phyloP scores from a whole-genome alignment of 2,797 vertebrate species.

The Philypnodon macrostomus region DNA sequence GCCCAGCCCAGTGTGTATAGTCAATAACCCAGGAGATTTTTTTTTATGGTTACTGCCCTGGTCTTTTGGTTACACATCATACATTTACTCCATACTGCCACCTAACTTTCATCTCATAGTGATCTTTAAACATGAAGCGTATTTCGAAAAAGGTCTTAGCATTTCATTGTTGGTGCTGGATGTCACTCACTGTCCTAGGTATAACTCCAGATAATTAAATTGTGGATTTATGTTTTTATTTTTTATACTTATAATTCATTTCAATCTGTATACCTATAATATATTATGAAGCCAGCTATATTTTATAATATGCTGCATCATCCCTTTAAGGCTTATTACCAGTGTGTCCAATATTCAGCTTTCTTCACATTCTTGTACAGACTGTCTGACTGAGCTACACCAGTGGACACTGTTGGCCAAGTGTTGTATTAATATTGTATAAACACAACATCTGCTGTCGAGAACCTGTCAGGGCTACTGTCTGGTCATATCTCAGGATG shows the following conservation, averaged over 20 bases:
- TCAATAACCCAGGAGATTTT: too few relatives aligned
- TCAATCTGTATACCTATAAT: too few relatives aligned
- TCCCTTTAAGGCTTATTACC: constrained; percentile 27
- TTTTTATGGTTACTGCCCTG: too few relatives aligned
- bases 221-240: constrained; percentile 4
- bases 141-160: constrained; percentile 1
- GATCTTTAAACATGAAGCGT: background rate
- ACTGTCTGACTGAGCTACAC: constrained; percentile 10
- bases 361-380: constrained; percentile 8
- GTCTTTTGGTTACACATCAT: background rate
- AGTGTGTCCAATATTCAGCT: constrained; percentile 27
- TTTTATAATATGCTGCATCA: constrained; percentile 34
- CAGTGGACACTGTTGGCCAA: constrained; percentile 28
- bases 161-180: constrained; percentile 1
- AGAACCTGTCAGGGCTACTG: constrained; percentile 13
- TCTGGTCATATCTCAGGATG: constrained; percentile 10
- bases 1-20: too few relatives aligned
- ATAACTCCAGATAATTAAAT: background rate
- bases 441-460: constrained; percentile 37
- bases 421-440: constrained; percentile 34
- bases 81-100: background rate
- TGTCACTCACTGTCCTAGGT: background rate
- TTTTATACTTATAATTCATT: too few relatives aligned
- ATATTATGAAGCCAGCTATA: background rate
- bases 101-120: background rate